Conservation (phyloP, 2,888 invertebrate species). For the Peribatodes rhomboidaria region DNA sequence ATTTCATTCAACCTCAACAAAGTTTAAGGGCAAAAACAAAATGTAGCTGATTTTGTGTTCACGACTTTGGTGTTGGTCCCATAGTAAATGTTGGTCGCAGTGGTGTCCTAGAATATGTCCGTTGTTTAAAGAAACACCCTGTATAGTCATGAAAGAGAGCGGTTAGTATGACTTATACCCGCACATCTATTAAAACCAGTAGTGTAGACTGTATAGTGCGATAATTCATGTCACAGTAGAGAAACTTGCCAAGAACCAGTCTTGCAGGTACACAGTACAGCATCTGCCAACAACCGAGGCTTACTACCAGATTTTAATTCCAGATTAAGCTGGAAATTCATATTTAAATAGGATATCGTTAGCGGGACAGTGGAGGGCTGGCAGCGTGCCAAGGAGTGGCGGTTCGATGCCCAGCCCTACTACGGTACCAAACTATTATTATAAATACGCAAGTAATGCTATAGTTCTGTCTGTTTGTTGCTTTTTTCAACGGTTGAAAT, state of each 20-base stretch:
- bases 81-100: no score
- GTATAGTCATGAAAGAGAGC: no score
- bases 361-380: constrained; percentile 34
- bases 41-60: no score
- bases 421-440: neutral
- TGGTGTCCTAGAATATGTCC: no score
- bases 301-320: constrained; percentile 42
- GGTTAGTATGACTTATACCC: no score
- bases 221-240: neutral
- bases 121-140: no score
- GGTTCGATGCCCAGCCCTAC: constrained; percentile 42
- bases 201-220: no score
- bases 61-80: no score
- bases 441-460: neutral
- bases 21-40: no score
- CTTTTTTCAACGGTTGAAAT: neutral
- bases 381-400: constrained; percentile 43
- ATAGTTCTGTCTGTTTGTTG: neutral
- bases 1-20: no score
- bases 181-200: no score
- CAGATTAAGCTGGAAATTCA: constrained; percentile 42
- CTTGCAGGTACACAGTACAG: constrained; percentile 8
- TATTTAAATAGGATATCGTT: constrained; percentile 44
- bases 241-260: constrained; percentile 9
- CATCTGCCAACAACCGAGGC: constrained; percentile 22